These are phyloP conservation scores for Synergus laeviventris DNA, from an alignment of 2,888 invertebrate genomes.

Conservation along the genomic window DNA sequence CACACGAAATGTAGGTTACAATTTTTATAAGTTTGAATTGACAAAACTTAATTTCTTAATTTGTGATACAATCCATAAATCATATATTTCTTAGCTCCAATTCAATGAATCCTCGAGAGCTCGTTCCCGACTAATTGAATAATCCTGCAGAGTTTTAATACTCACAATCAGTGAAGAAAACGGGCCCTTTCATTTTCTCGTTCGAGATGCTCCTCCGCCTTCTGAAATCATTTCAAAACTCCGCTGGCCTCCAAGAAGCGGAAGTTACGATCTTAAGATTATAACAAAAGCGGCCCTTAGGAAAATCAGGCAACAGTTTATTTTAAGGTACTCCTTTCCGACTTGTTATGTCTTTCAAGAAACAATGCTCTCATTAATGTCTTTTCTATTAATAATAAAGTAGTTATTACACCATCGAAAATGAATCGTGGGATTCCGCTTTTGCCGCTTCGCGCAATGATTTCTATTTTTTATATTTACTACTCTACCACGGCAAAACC, in stretches of 20 bases:
- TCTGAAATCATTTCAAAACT: conserved; percentile 46
- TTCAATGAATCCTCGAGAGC: conserved; percentile 28
- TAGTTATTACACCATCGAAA: conserved; percentile 27
- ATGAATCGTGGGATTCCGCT: conserved; percentile 22
- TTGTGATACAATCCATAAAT: background rate
- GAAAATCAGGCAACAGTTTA: background rate
- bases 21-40: background rate
- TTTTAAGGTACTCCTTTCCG: conserved; percentile 18
- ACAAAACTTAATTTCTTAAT: background rate
- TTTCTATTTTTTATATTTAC: conserved; percentile 20
- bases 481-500: background rate
- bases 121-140: background rate
- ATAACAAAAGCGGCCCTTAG: conserved; percentile 13
- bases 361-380: conserved; percentile 35
- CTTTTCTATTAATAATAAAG: background rate
- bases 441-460: background rate
- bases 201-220: conserved; percentile 55
- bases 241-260: conserved; percentile 40
- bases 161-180: conserved; percentile 24
- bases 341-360: background rate
- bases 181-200: conserved; percentile 29
- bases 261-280: conserved; percentile 33
- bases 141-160: conserved; percentile 19
- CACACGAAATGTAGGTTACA: background rate
- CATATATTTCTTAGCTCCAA: background rate